phyloP scores from a whole-genome alignment of 2,888 invertebrate genomes.

The Diaperis boleti region DNA sequence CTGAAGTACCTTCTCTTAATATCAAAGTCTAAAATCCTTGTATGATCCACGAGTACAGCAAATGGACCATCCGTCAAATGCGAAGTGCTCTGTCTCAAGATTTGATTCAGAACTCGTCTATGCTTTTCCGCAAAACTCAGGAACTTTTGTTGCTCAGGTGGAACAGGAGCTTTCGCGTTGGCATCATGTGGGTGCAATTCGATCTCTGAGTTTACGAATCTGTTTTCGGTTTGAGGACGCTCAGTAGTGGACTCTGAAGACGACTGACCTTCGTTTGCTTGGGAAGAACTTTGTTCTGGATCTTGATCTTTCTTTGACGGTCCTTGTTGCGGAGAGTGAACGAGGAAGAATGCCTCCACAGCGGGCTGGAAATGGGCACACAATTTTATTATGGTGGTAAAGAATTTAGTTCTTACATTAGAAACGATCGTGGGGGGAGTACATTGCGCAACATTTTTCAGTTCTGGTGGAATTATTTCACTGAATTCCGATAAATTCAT shows the following conservation, averaged over 20 bases:
- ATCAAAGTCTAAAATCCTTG: slow-evolving; percentile 89
- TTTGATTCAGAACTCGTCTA: slow-evolving; percentile 89
- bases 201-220: slow-evolving; percentile 35
- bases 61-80: slow-evolving; percentile 89
- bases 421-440: no score
- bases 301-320: slow-evolving; percentile 53
- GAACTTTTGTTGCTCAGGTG: slow-evolving; percentile 78
- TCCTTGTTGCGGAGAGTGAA: slow-evolving; percentile 78
- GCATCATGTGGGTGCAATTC: slow-evolving; percentile 35
- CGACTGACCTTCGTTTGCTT: slow-evolving; percentile 1
- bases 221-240: slow-evolving; percentile 22
- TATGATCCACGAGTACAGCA: slow-evolving; percentile 88
- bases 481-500: no score
- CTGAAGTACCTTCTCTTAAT: slow-evolving; percentile 89
- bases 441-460: no score
- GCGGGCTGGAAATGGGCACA: slow-evolving; percentile 78
- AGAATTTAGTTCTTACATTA: no score
- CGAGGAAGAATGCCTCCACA: slow-evolving; percentile 91
- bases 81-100: slow-evolving; percentile 82
- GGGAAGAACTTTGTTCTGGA: slow-evolving; percentile 32
- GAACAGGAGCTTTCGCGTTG: slow-evolving; percentile 49
- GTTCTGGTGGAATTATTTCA: no score
- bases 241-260: slow-evolving; percentile 16
- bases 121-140: slow-evolving; percentile 90
- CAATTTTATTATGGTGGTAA: no score